Evolutionary conservation across 2,888 invertebrate species (phyloP).

Genomic region (Mimumesa dahlbomi): DNA sequence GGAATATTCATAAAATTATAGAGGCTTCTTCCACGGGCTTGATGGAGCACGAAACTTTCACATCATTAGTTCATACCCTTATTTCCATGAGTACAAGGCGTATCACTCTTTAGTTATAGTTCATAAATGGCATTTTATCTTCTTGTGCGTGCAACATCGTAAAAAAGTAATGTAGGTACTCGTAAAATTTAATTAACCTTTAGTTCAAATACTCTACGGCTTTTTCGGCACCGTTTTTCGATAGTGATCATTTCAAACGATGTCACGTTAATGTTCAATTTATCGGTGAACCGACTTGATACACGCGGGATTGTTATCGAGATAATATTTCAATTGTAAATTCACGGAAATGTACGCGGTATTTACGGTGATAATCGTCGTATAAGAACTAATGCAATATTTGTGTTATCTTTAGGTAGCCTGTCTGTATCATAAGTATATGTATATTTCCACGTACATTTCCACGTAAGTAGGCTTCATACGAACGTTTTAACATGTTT

Average conservation of each 20-base stretch:
- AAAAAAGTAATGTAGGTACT: constrained; percentile 2
- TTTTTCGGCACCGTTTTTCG: background rate
- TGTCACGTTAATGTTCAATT: background rate
- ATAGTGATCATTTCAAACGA: background rate
- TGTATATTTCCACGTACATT: no score
- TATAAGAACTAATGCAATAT: no score
- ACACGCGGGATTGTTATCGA: no score
- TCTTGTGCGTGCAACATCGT: background rate
- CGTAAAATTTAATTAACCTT: constrained; percentile 18
- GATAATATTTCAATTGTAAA: background rate
- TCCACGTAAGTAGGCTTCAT: no score
- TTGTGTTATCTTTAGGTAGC: no score
- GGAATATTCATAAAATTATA: constrained; percentile 47
- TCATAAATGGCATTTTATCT: constrained; percentile 24
- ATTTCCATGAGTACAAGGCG: constrained; percentile 31
- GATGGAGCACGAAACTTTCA: constrained; percentile 51
- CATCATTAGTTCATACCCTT: constrained; percentile 52
- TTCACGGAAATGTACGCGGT: background rate
- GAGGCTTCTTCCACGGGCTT: constrained; percentile 6
- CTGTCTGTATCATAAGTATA: no score
- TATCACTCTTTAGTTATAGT: constrained; percentile 24
- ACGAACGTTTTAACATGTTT: no score
- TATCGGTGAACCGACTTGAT: background rate
- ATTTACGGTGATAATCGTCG: no score
- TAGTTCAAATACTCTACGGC: no score